Conservation (phyloP, 2,888 invertebrate species). For the Erebia epiphron region DNA sequence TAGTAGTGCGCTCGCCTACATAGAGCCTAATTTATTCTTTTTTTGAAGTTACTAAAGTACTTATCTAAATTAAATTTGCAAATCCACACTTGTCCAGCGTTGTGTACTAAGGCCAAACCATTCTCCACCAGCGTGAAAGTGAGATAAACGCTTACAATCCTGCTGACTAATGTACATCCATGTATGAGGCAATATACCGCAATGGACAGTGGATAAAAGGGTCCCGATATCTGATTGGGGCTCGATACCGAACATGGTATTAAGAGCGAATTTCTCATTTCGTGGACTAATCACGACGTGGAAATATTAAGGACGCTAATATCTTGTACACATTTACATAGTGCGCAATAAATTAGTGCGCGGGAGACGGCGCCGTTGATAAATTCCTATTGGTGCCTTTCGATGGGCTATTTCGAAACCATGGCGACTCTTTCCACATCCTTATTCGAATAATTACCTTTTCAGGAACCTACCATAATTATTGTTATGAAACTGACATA, state of each 20-base stretch:
- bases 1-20: no score
- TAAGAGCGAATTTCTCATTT: constrained; percentile 38
- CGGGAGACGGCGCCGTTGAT: constrained; percentile 70
- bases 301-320: constrained; percentile 81
- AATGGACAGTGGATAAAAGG: constrained; percentile 25
- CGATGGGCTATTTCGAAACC: constrained; percentile 61
- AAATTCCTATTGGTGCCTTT: constrained; percentile 69
- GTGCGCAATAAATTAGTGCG: constrained; percentile 74
- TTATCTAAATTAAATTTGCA: no score
- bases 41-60: no score
- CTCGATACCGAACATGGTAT: constrained; percentile 31
- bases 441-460: background rate
- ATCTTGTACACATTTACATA: constrained; percentile 79
- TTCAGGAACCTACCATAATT: no score
- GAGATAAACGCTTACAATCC: constrained; percentile 4
- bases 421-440: constrained; percentile 12
- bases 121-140: background rate
- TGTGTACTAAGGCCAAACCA: no score
- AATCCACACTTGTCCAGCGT: no score
- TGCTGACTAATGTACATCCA: constrained; percentile 3
- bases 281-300: constrained; percentile 69
- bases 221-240: constrained; percentile 32
- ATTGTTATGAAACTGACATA: no score
- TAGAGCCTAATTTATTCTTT: no score
- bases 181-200: background rate